Evolutionary conservation across 2,113 vertebrate species (phyloP).

Genomic region (Mustela lutreola): DNA sequence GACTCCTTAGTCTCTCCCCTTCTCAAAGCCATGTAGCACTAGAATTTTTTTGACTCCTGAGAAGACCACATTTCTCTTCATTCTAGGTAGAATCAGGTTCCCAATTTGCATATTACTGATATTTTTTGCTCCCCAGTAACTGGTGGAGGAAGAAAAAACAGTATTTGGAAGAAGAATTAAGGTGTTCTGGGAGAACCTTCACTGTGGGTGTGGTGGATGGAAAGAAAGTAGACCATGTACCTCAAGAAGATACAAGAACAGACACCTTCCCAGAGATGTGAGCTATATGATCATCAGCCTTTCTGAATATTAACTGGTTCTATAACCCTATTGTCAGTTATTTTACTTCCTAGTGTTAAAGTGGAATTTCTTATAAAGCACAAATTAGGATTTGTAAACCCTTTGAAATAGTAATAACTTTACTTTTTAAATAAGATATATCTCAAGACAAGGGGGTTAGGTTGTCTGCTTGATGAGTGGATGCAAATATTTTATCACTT

Average conservation of each 20-base stretch:
- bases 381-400: background rate
- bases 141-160: background rate
- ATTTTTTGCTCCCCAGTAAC: background rate
- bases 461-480: background rate
- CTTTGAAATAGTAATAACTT: background rate
- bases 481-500: background rate
- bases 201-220: background rate
- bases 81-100: background rate
- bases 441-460: background rate
- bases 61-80: background rate
- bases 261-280: background rate
- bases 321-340: background rate
- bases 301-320: background rate
- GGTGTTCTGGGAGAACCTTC: background rate
- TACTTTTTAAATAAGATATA: background rate
- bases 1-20: background rate
- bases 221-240: background rate
- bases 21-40: background rate
- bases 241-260: background rate
- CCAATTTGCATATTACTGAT: background rate
- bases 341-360: background rate
- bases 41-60: background rate
- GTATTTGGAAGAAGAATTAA: background rate
- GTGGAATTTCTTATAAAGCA: background rate
- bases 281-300: background rate